These are phyloP conservation scores for Gonocerus acuteangulatus DNA, from an alignment of 2,888 invertebrate genomes.

Conservation along the genomic window DNA sequence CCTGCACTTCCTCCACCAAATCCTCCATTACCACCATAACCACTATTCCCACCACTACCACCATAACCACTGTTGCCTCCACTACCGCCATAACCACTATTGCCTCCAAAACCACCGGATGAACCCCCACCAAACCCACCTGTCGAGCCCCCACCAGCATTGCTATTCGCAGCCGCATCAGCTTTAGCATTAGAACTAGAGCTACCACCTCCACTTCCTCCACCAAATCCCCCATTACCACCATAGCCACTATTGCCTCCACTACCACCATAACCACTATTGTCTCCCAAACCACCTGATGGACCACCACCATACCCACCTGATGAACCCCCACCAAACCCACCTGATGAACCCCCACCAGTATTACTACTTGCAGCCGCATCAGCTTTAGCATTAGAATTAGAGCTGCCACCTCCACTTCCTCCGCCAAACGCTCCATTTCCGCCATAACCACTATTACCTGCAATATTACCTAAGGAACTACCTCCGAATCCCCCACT, in stretches of 20 bases:
- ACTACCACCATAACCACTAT: background rate
- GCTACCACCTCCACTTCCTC: slow-evolving; percentile 4
- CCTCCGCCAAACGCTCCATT: background rate
- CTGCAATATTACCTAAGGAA: background rate
- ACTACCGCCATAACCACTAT: background rate
- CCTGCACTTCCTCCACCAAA: background rate
- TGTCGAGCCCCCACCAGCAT: background rate
- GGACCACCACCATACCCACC: background rate
- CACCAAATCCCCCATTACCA: background rate
- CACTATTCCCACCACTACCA: background rate
- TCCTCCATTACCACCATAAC: slow-evolving; percentile 1
- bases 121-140: slow-evolving; percentile 1
- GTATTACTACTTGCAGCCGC: too few species aligned
- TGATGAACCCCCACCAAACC: slow-evolving; percentile 14
- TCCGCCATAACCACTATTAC: background rate
- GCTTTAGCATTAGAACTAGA: background rate
- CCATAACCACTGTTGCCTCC: background rate
- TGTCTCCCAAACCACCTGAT: background rate
- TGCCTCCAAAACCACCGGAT: background rate
- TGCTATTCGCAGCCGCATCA: background rate
- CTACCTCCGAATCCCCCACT: background rate
- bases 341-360: slow-evolving; percentile 5
- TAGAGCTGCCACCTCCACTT: background rate
- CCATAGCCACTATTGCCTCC: slow-evolving; percentile 10
- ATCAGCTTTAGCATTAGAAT: slow-evolving; percentile 6